phyloP scores from a whole-genome alignment of 1,140 invertebrate species.

The Penaeus indicus region DNA sequence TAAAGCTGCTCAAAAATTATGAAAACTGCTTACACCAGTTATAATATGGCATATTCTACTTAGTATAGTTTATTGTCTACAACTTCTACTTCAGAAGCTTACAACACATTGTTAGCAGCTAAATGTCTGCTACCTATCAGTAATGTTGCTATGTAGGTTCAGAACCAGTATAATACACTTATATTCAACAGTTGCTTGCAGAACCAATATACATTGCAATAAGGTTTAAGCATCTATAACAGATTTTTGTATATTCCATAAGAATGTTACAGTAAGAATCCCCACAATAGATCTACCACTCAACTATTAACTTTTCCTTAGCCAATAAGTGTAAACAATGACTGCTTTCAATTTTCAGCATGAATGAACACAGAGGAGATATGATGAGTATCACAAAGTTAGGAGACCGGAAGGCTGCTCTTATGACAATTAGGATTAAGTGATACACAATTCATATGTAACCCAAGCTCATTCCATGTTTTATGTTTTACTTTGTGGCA shows the following conservation, averaged over 20 bases:
- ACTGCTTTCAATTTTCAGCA: too few species aligned
- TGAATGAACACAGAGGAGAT: too few species aligned
- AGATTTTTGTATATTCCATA: conserved; percentile 11
- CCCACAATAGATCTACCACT: too few species aligned
- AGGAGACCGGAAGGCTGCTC: too few species aligned
- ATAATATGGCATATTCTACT: conserved; percentile 34
- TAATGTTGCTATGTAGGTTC: conserved; percentile 34
- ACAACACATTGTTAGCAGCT: conserved; percentile 29
- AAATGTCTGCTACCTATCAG: conserved; percentile 31
- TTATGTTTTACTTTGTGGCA: too few species aligned
- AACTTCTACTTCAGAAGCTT: conserved; percentile 39
- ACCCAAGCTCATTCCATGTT: too few species aligned
- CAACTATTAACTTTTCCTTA: too few species aligned
- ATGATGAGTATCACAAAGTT: too few species aligned
- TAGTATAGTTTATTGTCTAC: conserved; percentile 36
- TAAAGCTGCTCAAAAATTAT: conserved; percentile 29
- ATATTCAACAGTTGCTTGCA: conserved; percentile 25
- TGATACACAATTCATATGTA: too few species aligned
- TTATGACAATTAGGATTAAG: too few species aligned
- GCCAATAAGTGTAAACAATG: too few species aligned
- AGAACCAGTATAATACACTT: conserved; percentile 4
- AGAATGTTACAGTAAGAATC: too few species aligned
- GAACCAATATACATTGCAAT: conserved; percentile 7
- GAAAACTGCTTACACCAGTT: conserved; percentile 14
- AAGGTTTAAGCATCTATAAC: conserved; percentile 26